phyloP scores from a whole-genome alignment of 2,888 invertebrate genomes.

The Apeira syringaria region DNA sequence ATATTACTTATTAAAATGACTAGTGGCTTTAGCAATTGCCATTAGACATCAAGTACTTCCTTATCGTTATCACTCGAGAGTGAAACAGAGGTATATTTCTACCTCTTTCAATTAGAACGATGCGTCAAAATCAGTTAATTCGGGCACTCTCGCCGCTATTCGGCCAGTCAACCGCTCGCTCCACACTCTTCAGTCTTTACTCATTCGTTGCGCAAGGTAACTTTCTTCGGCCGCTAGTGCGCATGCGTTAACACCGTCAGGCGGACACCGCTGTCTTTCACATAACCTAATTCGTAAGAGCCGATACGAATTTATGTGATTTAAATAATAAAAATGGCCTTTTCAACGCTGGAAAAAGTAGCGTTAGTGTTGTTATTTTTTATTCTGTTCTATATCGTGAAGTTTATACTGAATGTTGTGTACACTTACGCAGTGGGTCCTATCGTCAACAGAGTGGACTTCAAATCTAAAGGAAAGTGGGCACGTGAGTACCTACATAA shows the following conservation, averaged over 20 bases:
- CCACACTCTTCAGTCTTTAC: conserved; percentile 31
- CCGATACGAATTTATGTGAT: conserved; percentile 15
- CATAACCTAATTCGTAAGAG: conserved; percentile 52
- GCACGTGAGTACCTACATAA: conserved; percentile 90
- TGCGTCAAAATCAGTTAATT: conserved; percentile 21
- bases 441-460: conserved; percentile 83
- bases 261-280: conserved; percentile 49
- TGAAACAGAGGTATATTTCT: conserved; percentile 11
- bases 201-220: conserved; percentile 59
- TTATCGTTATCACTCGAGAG: conserved; percentile 30
- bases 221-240: conserved; percentile 73
- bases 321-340: conserved; percentile 45
- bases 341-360: conserved; percentile 67
- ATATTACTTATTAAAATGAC: no score
- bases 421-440: conserved; percentile 79
- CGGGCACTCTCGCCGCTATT: conserved; percentile 34
- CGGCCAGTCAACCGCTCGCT: conserved; percentile 36
- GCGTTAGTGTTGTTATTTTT: conserved; percentile 67
- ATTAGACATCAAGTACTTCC: conserved; percentile 8
- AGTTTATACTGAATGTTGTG: conserved; percentile 45
- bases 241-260: conserved; percentile 73
- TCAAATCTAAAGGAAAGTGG: conserved; percentile 89
- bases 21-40: no score
- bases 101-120: conserved; percentile 13
- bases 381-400: conserved; percentile 52